These are phyloP conservation scores for Serilophus lunatus DNA, from an alignment of 2,113 vertebrate species.

Conservation along the genomic window DNA sequence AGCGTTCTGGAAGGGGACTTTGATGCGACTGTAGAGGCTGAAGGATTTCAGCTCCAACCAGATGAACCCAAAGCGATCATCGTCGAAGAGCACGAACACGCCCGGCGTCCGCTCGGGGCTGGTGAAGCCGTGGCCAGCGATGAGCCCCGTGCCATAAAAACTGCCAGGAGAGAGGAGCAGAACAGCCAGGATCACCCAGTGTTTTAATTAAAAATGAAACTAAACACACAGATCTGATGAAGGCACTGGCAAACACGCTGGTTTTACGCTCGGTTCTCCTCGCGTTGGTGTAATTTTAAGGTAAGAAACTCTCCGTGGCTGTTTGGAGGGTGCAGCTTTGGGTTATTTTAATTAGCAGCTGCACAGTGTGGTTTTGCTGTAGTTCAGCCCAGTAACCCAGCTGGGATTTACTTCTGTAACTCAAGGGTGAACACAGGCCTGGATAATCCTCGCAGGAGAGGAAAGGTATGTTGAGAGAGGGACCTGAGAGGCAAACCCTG, in stretches of 20 bases:
- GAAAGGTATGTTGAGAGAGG: neutral
- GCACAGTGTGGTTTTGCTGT: neutral
- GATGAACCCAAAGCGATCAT: slow-evolving; percentile 95
- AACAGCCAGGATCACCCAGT: accelerated
- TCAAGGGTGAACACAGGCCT: neutral
- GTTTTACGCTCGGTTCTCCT: neutral
- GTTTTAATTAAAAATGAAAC: no score
- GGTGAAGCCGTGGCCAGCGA: slow-evolving; percentile 94
- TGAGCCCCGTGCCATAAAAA: slow-evolving; percentile 94
- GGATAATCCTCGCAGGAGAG: neutral
- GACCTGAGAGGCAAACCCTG: neutral
- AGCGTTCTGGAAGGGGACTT: slow-evolving; percentile 86
- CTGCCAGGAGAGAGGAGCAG: slow-evolving; percentile 55
- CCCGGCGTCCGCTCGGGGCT: slow-evolving; percentile 94
- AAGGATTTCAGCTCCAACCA: slow-evolving; percentile 98
- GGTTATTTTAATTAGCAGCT: neutral
- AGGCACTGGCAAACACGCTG: neutral
- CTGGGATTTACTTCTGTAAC: neutral
- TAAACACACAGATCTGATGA: neutral
- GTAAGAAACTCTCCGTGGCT: neutral
- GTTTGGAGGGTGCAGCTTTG: neutral
- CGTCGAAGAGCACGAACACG: slow-evolving; percentile 91
- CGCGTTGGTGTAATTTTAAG: neutral
- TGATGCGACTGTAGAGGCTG: slow-evolving; percentile 94
- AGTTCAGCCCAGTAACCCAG: neutral